These are phyloP conservation scores for Drosophila elegans DNA, from an alignment of 1,140 invertebrate species.

Conservation along the genomic window DNA sequence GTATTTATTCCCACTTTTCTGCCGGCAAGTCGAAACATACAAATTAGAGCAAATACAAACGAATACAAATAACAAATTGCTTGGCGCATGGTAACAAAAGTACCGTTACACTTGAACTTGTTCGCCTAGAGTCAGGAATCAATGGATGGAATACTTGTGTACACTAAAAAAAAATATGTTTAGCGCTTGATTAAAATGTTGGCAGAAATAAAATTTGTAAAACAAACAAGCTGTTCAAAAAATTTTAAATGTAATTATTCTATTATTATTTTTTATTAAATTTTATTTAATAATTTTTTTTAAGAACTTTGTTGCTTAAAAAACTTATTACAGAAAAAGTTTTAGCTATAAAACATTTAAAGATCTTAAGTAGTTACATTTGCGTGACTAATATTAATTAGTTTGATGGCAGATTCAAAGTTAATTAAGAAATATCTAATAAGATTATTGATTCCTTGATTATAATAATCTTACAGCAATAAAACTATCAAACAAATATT, in stretches of 20 bases:
- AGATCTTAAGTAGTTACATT: too few relatives aligned
- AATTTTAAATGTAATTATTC: neutral
- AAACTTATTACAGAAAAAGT: too few relatives aligned
- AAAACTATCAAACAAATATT: neutral
- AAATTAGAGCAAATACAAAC: conserved; percentile 79
- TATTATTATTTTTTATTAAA: too few relatives aligned
- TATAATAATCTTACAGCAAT: too few relatives aligned
- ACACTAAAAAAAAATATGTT: conserved; percentile 20
- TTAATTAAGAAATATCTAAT: too few relatives aligned
- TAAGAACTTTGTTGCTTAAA: too few relatives aligned
- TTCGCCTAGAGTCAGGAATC: conserved; percentile 31
- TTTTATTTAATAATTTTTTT: too few relatives aligned
- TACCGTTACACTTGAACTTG: conserved; percentile 71
- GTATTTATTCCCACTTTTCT: neutral
- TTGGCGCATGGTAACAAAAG: conserved; percentile 75
- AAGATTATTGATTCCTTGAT: too few relatives aligned
- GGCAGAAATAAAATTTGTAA: neutral
- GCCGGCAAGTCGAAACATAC: conserved; percentile 53
- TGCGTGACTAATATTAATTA: too few relatives aligned
- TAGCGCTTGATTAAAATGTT: neutral
- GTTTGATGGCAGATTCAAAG: too few relatives aligned
- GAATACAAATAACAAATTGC: conserved; percentile 76
- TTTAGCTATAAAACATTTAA: too few relatives aligned
- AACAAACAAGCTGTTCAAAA: neutral
- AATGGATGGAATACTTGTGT: conserved; percentile 14